phyloP scores from a whole-genome alignment of 1,140 invertebrate genomes.

The Lethocerus indicus region DNA sequence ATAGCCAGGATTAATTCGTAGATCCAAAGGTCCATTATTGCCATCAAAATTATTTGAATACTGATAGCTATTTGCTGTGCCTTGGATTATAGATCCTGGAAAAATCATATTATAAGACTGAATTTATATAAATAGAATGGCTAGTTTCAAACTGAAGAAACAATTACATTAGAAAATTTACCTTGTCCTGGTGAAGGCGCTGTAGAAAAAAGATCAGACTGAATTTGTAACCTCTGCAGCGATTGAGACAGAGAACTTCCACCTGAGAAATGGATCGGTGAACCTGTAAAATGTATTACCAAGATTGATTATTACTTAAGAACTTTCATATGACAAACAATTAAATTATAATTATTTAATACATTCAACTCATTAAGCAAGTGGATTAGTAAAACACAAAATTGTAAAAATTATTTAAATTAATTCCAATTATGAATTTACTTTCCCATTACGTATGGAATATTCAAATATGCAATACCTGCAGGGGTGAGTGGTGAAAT shows the following conservation, averaged over 20 bases:
- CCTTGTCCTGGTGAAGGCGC: constrained; percentile 8
- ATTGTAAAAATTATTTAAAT: neutral
- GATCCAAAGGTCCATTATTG: constrained; percentile 13
- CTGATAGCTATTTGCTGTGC: constrained; percentile 12
- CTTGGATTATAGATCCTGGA: constrained; percentile 18
- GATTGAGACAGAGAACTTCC: constrained; percentile 14
- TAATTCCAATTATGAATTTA: neutral
- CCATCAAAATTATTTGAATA: constrained; percentile 9
- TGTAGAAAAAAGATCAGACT: constrained; percentile 11
- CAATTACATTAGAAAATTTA: too few species aligned
- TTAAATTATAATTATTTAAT: too few species aligned
- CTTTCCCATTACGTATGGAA: neutral
- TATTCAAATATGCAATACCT: constrained; percentile 2
- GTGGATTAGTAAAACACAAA: neutral
- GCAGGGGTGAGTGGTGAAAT: constrained; percentile 17
- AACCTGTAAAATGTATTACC: constrained; percentile 11
- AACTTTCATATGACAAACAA: neutral
- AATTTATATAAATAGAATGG: neutral
- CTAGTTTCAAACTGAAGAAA: too few species aligned
- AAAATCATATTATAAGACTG: constrained; percentile 2
- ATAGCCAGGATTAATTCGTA: constrained; percentile 15
- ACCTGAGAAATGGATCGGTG: constrained; percentile 16
- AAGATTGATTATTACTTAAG: neutral
- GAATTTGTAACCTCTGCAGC: constrained; percentile 16
- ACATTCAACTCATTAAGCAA: too few species aligned